phyloP scores from a whole-genome alignment of 2,797 vertebrate genomes.

The Enteromius argenteus region DNA sequence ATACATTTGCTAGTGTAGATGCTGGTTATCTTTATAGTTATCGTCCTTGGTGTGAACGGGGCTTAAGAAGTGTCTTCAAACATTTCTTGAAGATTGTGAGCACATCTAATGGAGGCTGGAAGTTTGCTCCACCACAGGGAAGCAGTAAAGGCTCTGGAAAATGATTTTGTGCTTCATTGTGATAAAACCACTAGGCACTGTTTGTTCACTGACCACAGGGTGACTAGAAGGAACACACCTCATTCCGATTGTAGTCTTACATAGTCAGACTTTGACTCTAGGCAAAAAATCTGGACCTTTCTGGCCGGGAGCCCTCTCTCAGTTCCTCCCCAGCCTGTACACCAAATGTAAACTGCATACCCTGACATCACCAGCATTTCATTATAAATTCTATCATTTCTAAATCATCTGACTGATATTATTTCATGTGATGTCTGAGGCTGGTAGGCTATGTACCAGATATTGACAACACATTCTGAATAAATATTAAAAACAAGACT shows the following conservation, averaged over 20 bases:
- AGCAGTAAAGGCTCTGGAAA: background rate
- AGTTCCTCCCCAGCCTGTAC: background rate
- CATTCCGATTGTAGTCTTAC: background rate
- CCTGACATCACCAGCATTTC: background rate
- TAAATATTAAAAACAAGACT: background rate
- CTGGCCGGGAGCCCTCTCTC: background rate
- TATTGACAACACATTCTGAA: background rate
- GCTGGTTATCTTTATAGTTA: too few species aligned
- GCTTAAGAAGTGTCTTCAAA: background rate
- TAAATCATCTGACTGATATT: background rate
- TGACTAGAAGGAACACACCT: background rate
- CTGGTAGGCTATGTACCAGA: background rate
- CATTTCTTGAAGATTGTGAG: background rate
- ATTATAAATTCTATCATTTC: background rate
- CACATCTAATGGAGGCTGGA: background rate
- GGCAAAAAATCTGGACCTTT: background rate
- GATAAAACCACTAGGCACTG: background rate
- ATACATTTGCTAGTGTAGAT: too few species aligned
- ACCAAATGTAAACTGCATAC: background rate
- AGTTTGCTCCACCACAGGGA: background rate
- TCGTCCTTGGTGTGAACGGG: too few species aligned
- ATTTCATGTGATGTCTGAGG: background rate
- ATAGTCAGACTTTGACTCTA: background rate
- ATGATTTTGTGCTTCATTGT: background rate
- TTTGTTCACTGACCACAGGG: background rate